Percentiles rank a stretch among this genome's conserved stretches.
phyloP scores from a whole-genome alignment of 1,140 invertebrate species.

The Pseudachorutes palmiensis region DNA sequence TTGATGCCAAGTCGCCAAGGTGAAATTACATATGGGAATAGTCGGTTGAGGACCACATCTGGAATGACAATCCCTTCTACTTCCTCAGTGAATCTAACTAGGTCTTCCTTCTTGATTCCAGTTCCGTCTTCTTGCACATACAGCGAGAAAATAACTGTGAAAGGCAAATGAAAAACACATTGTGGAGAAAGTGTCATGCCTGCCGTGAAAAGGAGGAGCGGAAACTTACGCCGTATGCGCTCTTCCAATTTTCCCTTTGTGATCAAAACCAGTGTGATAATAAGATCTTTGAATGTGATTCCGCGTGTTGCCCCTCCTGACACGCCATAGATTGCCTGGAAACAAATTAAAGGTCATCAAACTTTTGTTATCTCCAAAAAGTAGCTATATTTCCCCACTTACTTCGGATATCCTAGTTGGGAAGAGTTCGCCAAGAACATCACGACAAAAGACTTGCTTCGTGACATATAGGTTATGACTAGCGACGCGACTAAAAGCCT shows the following conservation, averaged over 20 bases:
- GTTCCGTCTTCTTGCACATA: constrained; percentile 67
- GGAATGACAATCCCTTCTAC: constrained; percentile 48
- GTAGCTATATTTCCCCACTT: too few species aligned
- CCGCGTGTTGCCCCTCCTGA: constrained; percentile 72
- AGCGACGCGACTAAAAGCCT: constrained; percentile 73
- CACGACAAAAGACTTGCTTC: constrained; percentile 63
- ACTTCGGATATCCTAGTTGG: constrained; percentile 66
- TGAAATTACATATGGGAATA: constrained; percentile 48
- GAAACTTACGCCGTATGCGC: constrained; percentile 68
- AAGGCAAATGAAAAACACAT: constrained; percentile 34
- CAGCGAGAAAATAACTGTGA: constrained; percentile 71
- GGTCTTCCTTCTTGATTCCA: constrained; percentile 65
- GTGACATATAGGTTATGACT: constrained; percentile 61
- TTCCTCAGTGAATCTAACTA: constrained; percentile 57
- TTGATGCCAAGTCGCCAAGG: constrained; percentile 11
- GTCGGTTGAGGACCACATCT: constrained; percentile 43
- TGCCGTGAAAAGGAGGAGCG: too few species aligned
- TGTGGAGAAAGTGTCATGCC: constrained; percentile 4
- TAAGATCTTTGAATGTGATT: constrained; percentile 69
- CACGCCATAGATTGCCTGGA: constrained; percentile 62
- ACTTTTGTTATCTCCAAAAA: too few species aligned
- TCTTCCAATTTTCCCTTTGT: constrained; percentile 73
- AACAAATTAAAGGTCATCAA: constrained; percentile 37
- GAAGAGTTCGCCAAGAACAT: constrained; percentile 75
- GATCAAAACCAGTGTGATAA: constrained; percentile 72